Percentiles rank a stretch among this genome's conserved stretches.
Evolutionary conservation across 2,113 vertebrate genomes (phyloP).

Genomic region (Mirza zaza): DNA sequence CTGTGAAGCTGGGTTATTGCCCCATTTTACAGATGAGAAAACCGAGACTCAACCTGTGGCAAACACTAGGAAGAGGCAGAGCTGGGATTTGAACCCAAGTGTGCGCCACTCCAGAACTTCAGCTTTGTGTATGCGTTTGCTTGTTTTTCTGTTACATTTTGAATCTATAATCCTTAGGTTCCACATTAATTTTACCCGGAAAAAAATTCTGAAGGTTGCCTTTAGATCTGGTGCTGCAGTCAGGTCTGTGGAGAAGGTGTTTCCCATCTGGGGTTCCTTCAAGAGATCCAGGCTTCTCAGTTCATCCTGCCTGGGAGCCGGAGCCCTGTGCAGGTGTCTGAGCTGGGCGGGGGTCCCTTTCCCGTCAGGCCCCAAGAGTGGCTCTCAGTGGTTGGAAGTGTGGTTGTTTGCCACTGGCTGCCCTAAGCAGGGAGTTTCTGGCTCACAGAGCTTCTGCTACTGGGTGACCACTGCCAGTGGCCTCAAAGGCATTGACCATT

Average conservation of each 20-base stretch:
- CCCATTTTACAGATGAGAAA: constrained; percentile 36
- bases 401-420: not conserved
- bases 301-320: not conserved
- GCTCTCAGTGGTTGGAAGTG: not conserved
- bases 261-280: not conserved
- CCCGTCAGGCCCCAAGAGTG: accelerated
- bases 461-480: too few relatives aligned
- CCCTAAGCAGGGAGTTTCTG: not conserved
- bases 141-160: not conserved
- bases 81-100: not conserved
- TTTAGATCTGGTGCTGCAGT: not conserved
- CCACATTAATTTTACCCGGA: not conserved
- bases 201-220: not conserved
- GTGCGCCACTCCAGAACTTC: not conserved
- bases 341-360: not conserved
- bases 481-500: not conserved
- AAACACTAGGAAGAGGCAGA: constrained; percentile 35
- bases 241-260: not conserved
- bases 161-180: not conserved
- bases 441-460: not conserved
- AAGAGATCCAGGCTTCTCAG: accelerated
- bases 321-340: too few relatives aligned
- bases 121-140: not conserved
- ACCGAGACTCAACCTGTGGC: not conserved
- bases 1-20: not conserved